These are phyloP conservation scores for Vanacampus margaritifer DNA, from an alignment of 2,113 vertebrate species.

Conservation along the genomic window DNA sequence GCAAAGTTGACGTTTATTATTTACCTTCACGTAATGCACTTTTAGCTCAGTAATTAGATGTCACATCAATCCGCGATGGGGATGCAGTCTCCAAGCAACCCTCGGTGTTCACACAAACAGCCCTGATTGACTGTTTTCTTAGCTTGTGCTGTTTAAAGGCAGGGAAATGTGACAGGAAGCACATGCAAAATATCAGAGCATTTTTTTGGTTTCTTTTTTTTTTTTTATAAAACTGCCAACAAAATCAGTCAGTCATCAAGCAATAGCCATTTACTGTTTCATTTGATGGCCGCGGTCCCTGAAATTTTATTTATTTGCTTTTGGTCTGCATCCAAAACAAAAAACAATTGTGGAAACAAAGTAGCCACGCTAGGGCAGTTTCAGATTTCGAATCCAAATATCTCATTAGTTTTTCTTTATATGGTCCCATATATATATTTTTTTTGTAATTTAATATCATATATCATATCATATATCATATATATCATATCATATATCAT, in stretches of 20 bases:
- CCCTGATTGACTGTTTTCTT: background rate
- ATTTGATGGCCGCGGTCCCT: background rate
- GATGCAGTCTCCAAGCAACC: slow-evolving; percentile 39
- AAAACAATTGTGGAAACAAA: too few relatives aligned
- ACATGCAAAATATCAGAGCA: too few relatives aligned
- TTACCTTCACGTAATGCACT: slow-evolving; percentile 15
- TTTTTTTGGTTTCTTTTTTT: background rate
- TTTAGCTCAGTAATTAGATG: slow-evolving; percentile 32
- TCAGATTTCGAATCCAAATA: too few relatives aligned
- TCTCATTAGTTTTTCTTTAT: too few relatives aligned
- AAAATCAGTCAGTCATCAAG: background rate
- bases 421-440: too few relatives aligned
- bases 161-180: slow-evolving; percentile 8
- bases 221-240: background rate
- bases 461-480: too few relatives aligned
- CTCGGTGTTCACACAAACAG: slow-evolving; percentile 10
- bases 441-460: too few relatives aligned
- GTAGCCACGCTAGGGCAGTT: too few relatives aligned
- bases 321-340: too few relatives aligned
- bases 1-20: slow-evolving; percentile 27
- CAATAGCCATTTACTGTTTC: background rate
- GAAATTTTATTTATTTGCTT: too few relatives aligned
- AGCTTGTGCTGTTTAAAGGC: background rate
- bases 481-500: too few relatives aligned
- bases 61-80: slow-evolving; percentile 1